Evolutionary conservation across 1,140 invertebrate species (phyloP).

Genomic region (Onthophagus taurus): DNA sequence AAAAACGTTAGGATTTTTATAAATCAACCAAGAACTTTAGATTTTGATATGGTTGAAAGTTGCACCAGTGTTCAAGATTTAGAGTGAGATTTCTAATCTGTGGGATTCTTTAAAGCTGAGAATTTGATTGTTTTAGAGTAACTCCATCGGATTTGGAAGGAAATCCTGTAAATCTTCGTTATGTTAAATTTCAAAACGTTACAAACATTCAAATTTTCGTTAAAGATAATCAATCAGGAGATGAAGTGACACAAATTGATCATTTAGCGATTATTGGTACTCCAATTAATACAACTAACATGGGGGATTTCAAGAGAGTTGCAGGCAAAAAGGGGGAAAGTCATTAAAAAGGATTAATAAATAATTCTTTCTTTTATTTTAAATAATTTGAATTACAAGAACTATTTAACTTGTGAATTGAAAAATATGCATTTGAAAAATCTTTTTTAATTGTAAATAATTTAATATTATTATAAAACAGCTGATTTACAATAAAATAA

Average conservation of each 20-base stretch:
- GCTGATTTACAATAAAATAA: no score
- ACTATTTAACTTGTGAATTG: no score
- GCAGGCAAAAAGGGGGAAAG: constrained; percentile 90
- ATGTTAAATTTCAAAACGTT: constrained; percentile 98
- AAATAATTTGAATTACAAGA: no score
- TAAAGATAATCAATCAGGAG: constrained; percentile 80
- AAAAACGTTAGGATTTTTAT: constrained; percentile 93
- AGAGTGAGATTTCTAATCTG: constrained; percentile 54
- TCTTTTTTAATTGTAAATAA: no score
- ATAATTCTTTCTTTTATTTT: no score
- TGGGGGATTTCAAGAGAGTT: constrained; percentile 90
- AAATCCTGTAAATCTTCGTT: constrained; percentile 74
- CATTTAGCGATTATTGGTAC: constrained; percentile 79
- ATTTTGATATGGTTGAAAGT: constrained; percentile 88
- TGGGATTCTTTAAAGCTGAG: not conserved
- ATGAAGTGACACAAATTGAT: constrained; percentile 82
- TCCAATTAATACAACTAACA: constrained; percentile 85
- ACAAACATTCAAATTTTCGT: constrained; percentile 92
- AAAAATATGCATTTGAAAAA: no score
- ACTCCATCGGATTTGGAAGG: constrained; percentile 73
- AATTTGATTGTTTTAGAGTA: constrained; percentile 50
- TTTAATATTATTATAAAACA: no score
- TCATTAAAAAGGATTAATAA: constrained; percentile 46
- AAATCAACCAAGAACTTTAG: constrained; percentile 92
- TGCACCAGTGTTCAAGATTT: constrained; percentile 83